Base-by-base conservation (phyloP, 2,888 invertebrate species). In the Drepanosiphum platanoidis region DNA sequence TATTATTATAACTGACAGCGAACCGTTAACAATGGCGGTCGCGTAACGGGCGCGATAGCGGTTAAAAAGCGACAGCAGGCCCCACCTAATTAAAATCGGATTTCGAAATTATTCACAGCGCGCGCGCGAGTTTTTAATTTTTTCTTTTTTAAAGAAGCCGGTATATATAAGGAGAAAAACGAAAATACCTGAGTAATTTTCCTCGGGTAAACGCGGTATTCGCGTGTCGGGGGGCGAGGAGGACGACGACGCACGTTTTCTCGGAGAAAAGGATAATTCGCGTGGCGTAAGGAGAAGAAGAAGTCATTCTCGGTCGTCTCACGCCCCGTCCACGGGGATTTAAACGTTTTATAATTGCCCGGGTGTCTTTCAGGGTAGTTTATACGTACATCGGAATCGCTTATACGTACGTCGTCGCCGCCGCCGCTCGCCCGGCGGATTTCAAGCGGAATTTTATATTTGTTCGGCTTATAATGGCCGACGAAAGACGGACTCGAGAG, bases 331-430 rank as follows among this genome's bases (percentile, higher is more conserved):
- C 68, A 71, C 22, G 7, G 39, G 39, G 71, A 71, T 42, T 71
- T 39, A 71, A 71, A 39, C 36, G 71, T 71, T 39, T 71, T 71
- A n/a, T 71, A 71, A 71, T 71, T 72, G 46, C 72, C n/a, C 46
- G 27, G 42, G 30, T 46, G 46, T 72, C 30, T 72, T 71, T 71
- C 39, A 15, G 71, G 39, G 27, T 39, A 71, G 39, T 27, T n/a
- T 15, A 15, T 36, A 7, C 27, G 27, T 39, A 18, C 42, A 42
- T 30, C 27, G 30, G 18, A 30, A 72, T 72, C 42, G 42, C 15
- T 72, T 46, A 13, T 46, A 1, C 13, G 15, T 15, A 15, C 39
- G 9, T 7, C 39, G 9, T 9, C 39, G 9, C 39, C 70, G 39
- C 27, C 46, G 1, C 1, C 27, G 22, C 61, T 9, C 27, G 22